Evolutionary conservation across 2,888 invertebrate genomes (phyloP), one percentile per base, ranked within the genome.

Genomic region (Hydropsyche betteni): DNA sequence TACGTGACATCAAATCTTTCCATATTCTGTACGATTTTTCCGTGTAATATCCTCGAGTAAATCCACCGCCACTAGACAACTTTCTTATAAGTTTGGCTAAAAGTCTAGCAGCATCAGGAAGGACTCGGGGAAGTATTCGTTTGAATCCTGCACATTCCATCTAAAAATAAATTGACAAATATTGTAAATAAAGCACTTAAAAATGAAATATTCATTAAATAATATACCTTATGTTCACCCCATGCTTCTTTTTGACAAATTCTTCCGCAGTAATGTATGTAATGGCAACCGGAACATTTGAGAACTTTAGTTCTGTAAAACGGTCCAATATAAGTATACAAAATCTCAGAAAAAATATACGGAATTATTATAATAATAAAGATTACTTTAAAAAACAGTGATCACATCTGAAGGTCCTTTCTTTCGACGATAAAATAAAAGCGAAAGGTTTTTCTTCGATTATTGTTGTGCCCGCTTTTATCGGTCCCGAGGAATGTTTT

Each of bases 1-100:
- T 88, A 96, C 96, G 97, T 70, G 96, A 94, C 94, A 96, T 95
- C 33, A 97, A 85, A 85, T 96, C 94, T 81, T 92, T 92, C 86
- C 95, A 96, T 85, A 90, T 92, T 75, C 95, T 88, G 80, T 89
- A 94, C 10, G 89, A 89, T 4, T 88, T 91, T 38, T 91, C 88
- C 0, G 91, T 88, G 81, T 94, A 94, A 83, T 90, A 93, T 0
- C 91, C 90, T 80, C 90, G 87, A 10, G 89, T 84, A 80, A 89
- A 89, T 0, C 94, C 94, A 68, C 93, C 93, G 69, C 91, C 90
- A 78, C 90, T 84, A 69, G 81, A 83, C 74, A 93, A 83, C 72
- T 91, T 90, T 80, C 91, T 89, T 74, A 96, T 91, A 73, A 96
- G 88, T 82, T 92, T 90, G 0, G 94, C 90, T 81, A 97, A 86